Evolutionary conservation across 2,113 vertebrate genomes (phyloP).

Genomic region (Bos taurus): ARS-UCD2.0 NC_037329.1:74935501-74936000

Average conservation of each 20-base stretch:
- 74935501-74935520: no score
- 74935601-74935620: no score
- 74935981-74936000: not conserved
- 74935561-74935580: no score
- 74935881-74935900: not conserved
- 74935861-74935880: not conserved
- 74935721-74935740: not conserved
- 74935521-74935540: no score
- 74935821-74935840: not conserved
- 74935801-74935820: not conserved
- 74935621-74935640: no score
- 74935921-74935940: not conserved
- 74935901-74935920: not conserved
- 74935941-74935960: not conserved
- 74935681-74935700: not conserved
- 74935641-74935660: no score
- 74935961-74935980: not conserved
- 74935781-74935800: not conserved
- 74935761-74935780: not conserved
- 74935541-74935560: no score
- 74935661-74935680: not conserved
- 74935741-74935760: not conserved
- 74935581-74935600: no score
- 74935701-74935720: not conserved
- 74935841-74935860: not conserved